A percentile compares a stretch with the other conserved stretches of the same genome.
These are phyloP conservation scores for Dipodomys ordii DNA, from an alignment of 2,113 vertebrate species.

Conservation along the genomic window DNA sequence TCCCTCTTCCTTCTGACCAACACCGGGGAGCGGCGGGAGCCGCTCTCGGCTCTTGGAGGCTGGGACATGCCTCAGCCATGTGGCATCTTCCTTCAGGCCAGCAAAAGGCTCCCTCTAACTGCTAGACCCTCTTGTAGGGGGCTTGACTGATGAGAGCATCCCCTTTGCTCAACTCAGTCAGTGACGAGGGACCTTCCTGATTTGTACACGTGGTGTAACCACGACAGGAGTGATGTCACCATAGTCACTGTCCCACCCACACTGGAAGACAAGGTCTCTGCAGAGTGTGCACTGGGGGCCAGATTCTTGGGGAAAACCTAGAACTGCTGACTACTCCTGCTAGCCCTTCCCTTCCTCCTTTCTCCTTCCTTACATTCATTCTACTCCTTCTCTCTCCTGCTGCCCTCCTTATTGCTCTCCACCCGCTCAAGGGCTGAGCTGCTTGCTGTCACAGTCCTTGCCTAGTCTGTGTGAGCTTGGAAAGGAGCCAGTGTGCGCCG, in stretches of 20 bases:
- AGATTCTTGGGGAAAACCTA: not conserved
- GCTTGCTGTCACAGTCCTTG: not conserved
- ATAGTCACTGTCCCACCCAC: fast-evolving
- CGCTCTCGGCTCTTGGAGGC: not conserved
- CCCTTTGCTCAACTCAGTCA: not conserved
- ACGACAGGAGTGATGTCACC: not conserved
- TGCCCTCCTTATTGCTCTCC: fast-evolving
- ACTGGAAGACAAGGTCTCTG: too few species aligned
- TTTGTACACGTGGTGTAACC: fast-evolving
- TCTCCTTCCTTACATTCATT: not conserved
- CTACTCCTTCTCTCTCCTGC: not conserved
- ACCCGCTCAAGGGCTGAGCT: not conserved
- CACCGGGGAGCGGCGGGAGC: fast-evolving
- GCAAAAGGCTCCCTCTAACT: not conserved
- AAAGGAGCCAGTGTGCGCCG: not conserved
- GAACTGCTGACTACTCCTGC: fast-evolving
- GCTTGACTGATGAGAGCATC: fast-evolving
- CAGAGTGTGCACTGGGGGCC: fast-evolving
- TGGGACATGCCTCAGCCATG: fast-evolving
- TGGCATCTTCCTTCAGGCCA: not conserved
- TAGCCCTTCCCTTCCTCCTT: not conserved
- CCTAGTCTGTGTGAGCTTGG: not conserved
- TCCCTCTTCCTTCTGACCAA: fast-evolving
- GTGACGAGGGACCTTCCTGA: not conserved
- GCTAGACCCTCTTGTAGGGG: not conserved